Evolutionary conservation across 2,888 invertebrate genomes (phyloP), one percentile per base, ranked within the genome.

Genomic region (Microplitis manilae): DNA sequence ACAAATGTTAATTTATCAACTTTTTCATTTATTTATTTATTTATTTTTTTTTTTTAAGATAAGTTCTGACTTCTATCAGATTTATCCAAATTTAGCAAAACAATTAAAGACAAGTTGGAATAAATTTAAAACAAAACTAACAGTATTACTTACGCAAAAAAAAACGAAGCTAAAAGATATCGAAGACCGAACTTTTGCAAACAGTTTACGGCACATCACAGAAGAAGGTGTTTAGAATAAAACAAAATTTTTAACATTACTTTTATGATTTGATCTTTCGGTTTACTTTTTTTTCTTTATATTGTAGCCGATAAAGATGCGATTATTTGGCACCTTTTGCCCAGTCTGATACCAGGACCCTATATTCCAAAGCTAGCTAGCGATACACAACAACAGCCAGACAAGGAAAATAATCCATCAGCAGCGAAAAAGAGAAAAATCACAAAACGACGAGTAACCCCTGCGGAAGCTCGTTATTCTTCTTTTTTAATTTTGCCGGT

Each of bases 281-380:
- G 61, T 61, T 61, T 61, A 61, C 1, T 61, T 6, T 61, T 61
- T 61, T 61, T 17, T 8, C 6, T 61, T 61, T 17, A 6, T 61
- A 4, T 61, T 61, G 0, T 17, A 61, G 61, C 8, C 9, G 8
- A 13, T 61, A 61, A 61, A 61, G 61, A 61, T 61, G 61, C 61
- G 61, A 61, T 61, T 61, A 61, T 61, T 61, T 61, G 61, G 61
- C 61, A 61, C 6, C 61, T 61, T 61, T 61, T 61, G 8, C 8
- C 61, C 6, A 61, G 61, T 61, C 61, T 61, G 61, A 61, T 61
- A 61, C 5, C n/a, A 6, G 61, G 61, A 61, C 8, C 1, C 9
- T 61, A 61, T 1, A 61, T 61, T 61, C 61, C 61, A 61, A 61
- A 61, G 61, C 9, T 61, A 61, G 17, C 17, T 61, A 8, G 8